Percentiles rank a stretch among this genome's conserved stretches.
phyloP scores from a whole-genome alignment of 2,888 invertebrate genomes.

The Cosmia pyralina region DNA sequence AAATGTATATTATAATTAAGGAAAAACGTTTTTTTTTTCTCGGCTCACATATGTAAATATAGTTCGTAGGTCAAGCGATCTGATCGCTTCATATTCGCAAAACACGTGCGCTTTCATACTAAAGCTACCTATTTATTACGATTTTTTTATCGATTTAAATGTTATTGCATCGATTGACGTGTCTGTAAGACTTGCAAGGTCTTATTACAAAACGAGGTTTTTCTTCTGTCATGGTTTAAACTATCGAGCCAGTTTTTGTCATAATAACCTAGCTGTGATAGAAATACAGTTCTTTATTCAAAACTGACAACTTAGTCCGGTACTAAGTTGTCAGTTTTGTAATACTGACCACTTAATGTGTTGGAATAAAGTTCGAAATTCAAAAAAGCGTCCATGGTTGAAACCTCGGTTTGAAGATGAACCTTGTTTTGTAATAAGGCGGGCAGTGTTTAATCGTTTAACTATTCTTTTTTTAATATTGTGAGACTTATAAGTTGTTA shows the following conservation, averaged over 20 bases:
- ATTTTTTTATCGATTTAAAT: slow-evolving; percentile 75
- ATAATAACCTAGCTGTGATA: too few species aligned
- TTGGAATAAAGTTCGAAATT: too few species aligned
- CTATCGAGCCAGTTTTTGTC: too few species aligned
- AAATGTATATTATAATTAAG: slow-evolving; percentile 77
- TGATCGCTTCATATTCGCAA: slow-evolving; percentile 71
- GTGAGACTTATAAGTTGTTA: slow-evolving; percentile 72
- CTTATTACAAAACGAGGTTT: too few species aligned
- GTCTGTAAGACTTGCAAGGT: slow-evolving; percentile 78
- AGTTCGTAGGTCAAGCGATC: slow-evolving; percentile 78
- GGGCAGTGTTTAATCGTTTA: slow-evolving; percentile 70
- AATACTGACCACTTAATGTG: too few species aligned
- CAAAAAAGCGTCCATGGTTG: too few species aligned
- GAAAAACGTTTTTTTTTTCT: slow-evolving; percentile 70
- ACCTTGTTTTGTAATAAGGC: too few species aligned
- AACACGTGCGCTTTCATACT: slow-evolving; percentile 75
- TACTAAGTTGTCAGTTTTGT: too few species aligned
- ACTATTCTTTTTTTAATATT: slow-evolving; percentile 59
- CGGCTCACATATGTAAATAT: slow-evolving; percentile 85
- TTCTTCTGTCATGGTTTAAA: too few species aligned
- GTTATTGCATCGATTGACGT: slow-evolving; percentile 76
- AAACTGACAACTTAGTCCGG: too few species aligned
- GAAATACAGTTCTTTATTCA: too few species aligned
- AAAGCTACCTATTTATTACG: slow-evolving; percentile 77
- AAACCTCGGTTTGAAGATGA: too few species aligned